These are phyloP conservation scores for Chrysemys picta DNA, from an alignment of 2,113 vertebrate species.

Conservation along the genomic window DNA sequence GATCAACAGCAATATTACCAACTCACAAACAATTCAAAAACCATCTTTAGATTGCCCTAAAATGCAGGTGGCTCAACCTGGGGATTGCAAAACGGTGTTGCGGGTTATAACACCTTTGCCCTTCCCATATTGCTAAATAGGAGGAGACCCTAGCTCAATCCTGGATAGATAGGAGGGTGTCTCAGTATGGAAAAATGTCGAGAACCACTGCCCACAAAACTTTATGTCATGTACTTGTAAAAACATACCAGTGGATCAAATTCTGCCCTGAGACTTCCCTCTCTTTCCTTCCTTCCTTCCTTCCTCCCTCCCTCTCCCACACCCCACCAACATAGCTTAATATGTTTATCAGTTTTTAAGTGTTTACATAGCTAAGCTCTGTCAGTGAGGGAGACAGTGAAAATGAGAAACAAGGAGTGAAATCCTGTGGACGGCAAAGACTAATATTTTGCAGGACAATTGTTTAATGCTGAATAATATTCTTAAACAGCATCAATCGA, in stretches of 20 bases:
- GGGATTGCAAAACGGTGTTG: not conserved
- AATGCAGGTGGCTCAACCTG: rapidly evolving
- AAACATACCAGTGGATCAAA: not conserved
- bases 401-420: not conserved
- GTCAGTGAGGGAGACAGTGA: not conserved
- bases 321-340: not conserved
- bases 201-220: not conserved
- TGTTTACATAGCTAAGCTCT: not conserved
- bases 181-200: not conserved
- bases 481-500: not conserved
- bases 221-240: not conserved
- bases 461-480: not conserved
- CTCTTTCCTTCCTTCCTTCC: not conserved
- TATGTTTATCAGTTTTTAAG: not conserved
- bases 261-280: not conserved
- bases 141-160: not conserved
- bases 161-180: not conserved
- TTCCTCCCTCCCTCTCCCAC: not conserved
- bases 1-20: not conserved
- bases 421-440: not conserved
- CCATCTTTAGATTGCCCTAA: not conserved
- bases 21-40: not conserved
- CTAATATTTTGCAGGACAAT: not conserved
- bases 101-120: not conserved
- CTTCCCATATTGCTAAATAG: not conserved